phyloP scores from a whole-genome alignment of 2,888 invertebrate genomes.

The Noctua comes region DNA sequence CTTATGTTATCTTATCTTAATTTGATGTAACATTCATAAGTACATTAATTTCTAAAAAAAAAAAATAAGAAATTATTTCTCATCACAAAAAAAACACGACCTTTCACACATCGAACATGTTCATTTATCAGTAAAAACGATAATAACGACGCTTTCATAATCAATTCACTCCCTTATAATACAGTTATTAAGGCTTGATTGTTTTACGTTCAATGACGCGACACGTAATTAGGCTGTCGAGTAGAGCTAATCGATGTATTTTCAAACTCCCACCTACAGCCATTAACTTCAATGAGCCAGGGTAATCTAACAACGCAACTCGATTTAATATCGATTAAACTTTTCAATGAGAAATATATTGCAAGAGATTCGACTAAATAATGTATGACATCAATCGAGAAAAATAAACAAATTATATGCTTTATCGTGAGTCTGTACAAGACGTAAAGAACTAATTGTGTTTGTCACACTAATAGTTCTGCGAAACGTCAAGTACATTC shows the following conservation, averaged over 20 bases:
- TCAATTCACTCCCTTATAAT: constrained; percentile 26
- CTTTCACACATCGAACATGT: constrained; percentile 24
- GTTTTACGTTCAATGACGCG: constrained; percentile 50
- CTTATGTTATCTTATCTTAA: neutral
- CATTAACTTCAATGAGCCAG: constrained; percentile 48
- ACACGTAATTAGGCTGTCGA: constrained; percentile 53
- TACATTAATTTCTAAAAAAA: neutral
- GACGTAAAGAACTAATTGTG: neutral
- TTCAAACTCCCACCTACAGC: constrained; percentile 41
- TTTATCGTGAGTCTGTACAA: neutral
- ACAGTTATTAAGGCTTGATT: constrained; percentile 48
- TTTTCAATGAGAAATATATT: constrained; percentile 36
- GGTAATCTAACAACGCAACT: constrained; percentile 39
- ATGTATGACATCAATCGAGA: neutral
- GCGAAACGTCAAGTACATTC: constrained; percentile 19
- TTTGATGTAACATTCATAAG: neutral
- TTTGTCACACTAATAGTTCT: constrained; percentile 4
- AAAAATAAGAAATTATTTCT: neutral
- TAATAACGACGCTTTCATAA: constrained; percentile 28
- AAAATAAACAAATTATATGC: constrained; percentile 23
- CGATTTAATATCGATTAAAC: constrained; percentile 59
- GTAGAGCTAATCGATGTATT: constrained; percentile 50
- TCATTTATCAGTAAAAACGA: constrained; percentile 36
- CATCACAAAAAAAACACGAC: constrained; percentile 14
- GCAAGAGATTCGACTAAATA: constrained; percentile 28